Evolutionary conservation across 2,888 invertebrate genomes (phyloP).

Genomic region (Lepidocyrtoides sp.): DNA sequence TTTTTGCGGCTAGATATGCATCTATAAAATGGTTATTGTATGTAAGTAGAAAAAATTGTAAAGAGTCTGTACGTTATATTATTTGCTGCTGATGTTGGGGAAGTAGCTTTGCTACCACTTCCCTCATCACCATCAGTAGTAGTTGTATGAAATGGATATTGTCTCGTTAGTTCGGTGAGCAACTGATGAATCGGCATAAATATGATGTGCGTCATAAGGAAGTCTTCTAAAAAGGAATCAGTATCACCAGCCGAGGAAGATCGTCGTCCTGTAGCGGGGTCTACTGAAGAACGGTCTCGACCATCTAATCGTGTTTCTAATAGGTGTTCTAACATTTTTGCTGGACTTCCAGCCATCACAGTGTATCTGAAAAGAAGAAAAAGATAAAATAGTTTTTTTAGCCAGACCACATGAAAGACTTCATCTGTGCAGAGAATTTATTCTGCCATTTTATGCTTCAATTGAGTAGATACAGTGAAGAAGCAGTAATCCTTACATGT

Average conservation of each 20-base stretch:
- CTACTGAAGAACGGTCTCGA: constrained; percentile 81
- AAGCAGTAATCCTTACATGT: neutral
- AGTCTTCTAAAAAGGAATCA: constrained; percentile 94
- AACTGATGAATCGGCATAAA: constrained; percentile 93
- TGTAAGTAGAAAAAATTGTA: neutral
- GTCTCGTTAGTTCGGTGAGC: constrained; percentile 91
- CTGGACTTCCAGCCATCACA: constrained; percentile 95
- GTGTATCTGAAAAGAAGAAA: constrained; percentile 89
- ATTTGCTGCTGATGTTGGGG: constrained; percentile 48
- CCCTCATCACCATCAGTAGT: constrained; percentile 28
- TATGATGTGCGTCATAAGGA: constrained; percentile 93
- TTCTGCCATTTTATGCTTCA: constrained; percentile 6
- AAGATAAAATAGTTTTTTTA: too few species aligned
- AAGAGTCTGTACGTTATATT: constrained; percentile 37
- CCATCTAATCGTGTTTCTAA: constrained; percentile 93
- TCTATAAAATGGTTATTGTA: neutral
- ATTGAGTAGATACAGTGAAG: neutral
- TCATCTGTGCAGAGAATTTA: neutral
- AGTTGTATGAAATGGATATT: constrained; percentile 90
- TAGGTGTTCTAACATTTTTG: constrained; percentile 95
- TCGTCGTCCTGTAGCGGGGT: constrained; percentile 80
- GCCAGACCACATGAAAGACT: constrained; percentile 8
- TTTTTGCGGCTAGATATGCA: neutral
- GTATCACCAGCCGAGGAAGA: constrained; percentile 86
- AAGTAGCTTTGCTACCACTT: constrained; percentile 38